A percentile compares a stretch with the other conserved stretches of the same genome.
These are phyloP conservation scores for Acromyrmex heyeri DNA, from an alignment of 1,140 invertebrate species.

Conservation along the genomic window DNA sequence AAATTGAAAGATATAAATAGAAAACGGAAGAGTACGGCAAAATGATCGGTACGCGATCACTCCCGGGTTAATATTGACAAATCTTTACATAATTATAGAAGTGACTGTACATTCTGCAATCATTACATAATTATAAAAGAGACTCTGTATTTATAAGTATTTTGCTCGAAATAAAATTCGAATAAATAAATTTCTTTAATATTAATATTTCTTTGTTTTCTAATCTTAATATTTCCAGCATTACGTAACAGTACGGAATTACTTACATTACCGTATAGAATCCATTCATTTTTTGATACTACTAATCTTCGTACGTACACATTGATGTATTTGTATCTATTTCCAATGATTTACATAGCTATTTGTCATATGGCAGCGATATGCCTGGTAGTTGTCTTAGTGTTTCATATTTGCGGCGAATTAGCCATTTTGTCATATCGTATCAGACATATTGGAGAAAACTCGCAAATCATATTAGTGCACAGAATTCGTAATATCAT, in stretches of 20 bases:
- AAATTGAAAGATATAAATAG: too few relatives aligned
- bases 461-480: neutral
- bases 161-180: neutral
- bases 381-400: slow-evolving; percentile 6
- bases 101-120: neutral
- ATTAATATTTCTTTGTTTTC: neutral
- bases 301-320: neutral
- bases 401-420: slow-evolving; percentile 36
- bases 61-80: neutral
- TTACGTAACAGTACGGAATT: neutral
- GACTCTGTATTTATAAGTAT: neutral
- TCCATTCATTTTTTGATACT: slow-evolving; percentile 18
- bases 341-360: slow-evolving; percentile 3
- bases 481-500: neutral
- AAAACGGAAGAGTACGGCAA: too few relatives aligned
- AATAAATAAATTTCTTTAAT: neutral
- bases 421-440: slow-evolving; percentile 33
- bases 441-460: slow-evolving; percentile 17
- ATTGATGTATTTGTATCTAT: slow-evolving; percentile 27
- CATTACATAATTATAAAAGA: neutral
- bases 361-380: slow-evolving; percentile 35
- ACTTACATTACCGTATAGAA: slow-evolving; percentile 5
- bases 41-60: too few relatives aligned
- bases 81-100: neutral
- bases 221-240: neutral